A percentile compares a stretch with the other conserved stretches of the same genome.
Evolutionary conservation across 2,888 invertebrate genomes (phyloP).

Genomic region (Drosophila phalerata): DNA sequence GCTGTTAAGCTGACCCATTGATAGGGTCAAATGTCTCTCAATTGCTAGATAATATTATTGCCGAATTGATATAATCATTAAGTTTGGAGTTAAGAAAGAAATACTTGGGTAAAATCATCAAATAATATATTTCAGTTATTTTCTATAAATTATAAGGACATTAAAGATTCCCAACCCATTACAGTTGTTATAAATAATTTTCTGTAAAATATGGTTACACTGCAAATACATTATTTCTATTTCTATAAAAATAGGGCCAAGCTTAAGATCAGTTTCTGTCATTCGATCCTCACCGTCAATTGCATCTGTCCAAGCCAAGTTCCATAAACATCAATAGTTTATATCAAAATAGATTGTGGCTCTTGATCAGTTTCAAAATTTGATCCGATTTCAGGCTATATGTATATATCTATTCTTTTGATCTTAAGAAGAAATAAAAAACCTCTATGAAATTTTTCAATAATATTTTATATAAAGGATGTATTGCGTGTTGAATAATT

Average conservation of each 20-base stretch:
- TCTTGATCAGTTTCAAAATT: background rate
- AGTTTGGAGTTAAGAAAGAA: too few species aligned
- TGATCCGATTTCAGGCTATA: background rate
- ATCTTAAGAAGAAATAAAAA: background rate
- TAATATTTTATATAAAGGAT: background rate
- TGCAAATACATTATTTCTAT: background rate
- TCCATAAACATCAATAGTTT: background rate
- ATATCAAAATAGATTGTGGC: background rate
- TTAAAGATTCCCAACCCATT: background rate
- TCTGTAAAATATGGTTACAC: background rate
- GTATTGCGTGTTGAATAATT: background rate
- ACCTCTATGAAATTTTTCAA: background rate
- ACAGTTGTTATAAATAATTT: background rate
- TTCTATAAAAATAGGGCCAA: background rate
- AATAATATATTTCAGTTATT: background rate
- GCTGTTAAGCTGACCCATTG: slow-evolving; percentile 31
- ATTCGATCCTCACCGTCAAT: background rate
- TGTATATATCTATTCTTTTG: background rate
- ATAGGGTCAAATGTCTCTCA: slow-evolving; percentile 20
- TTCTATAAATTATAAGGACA: background rate
- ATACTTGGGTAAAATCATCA: too few species aligned
- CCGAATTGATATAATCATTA: background rate
- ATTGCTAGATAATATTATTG: background rate
- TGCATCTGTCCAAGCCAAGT: background rate
- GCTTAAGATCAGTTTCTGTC: background rate